These are phyloP conservation scores for Acanthornis magna DNA, from an alignment of 2,797 vertebrate genomes.

Conservation along the genomic window DNA sequence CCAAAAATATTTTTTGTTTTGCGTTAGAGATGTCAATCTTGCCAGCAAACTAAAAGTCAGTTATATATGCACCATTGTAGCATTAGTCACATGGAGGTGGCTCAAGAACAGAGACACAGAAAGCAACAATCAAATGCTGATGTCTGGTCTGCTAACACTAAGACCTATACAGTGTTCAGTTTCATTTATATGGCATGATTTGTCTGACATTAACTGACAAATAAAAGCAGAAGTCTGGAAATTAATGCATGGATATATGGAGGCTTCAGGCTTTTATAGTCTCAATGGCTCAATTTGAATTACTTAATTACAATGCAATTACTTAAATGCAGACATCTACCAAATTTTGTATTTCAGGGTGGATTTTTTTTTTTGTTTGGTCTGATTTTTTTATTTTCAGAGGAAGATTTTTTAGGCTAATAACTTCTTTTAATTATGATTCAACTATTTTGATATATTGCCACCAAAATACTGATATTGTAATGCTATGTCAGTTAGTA, in stretches of 20 bases:
- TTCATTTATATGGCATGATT: neutral
- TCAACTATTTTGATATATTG: neutral
- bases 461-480: neutral
- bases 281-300: neutral
- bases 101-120: neutral
- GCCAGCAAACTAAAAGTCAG: neutral
- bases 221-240: neutral
- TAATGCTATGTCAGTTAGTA: neutral
- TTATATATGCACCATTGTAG: neutral
- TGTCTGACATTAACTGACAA: slow-evolving; percentile 2
- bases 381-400: neutral
- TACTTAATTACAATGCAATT: neutral
- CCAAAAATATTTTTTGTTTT: neutral
- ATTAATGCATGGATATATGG: neutral
- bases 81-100: neutral
- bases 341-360: neutral
- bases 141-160: neutral
- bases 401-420: neutral
- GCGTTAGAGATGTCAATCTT: neutral
- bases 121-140: neutral
- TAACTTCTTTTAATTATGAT: neutral
- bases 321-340: neutral
- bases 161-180: neutral
- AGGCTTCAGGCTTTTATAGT: neutral
- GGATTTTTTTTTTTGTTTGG: rapidly evolving